Base-by-base conservation (phyloP, 2,888 invertebrate species). In the Prosopocoilus inquinatus region DNA sequence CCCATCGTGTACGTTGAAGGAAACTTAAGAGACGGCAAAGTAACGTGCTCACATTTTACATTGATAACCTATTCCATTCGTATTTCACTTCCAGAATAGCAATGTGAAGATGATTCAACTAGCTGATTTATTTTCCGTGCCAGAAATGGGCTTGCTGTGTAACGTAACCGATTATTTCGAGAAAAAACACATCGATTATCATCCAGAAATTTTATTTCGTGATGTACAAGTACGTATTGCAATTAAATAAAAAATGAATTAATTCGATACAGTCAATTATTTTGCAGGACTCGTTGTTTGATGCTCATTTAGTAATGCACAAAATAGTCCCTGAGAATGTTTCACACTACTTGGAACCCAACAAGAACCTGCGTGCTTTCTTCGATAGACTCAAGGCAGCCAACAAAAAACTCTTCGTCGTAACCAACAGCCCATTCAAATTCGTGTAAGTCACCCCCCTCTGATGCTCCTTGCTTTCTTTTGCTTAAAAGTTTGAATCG, bases 51-150 rank as follows among this genome's bases (percentile, higher is more conserved):
- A 45, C 34, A 9, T n/a, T 35, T n/a, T n/a, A 41, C 16, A 11
- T 12, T 9, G 13, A 2, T 41, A 41, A 13, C 16, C 36, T 51
- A 49, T 53, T 52, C 47, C 38, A 46, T 38, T 59, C 51, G 36
- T 55, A 44, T 34, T 48, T 44, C 2, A 53, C 48, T 74, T 75
- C 63, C 79, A 85, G 83, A 79, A 83, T 55, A 80, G 80, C 58
- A 78, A 82, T 64, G 80, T 85, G 1, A 87, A 87, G 77, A 95
- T 98, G 95, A 88, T 94, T 12, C 97, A 98, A 75, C 79, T 98
- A 66, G 95, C 96, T 3, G 98, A 98, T 80, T 78, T 97, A 51
- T 98, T 98, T 79, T 96, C 96, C 5, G 90, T 97, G 43, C 97
- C 98, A 28, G 96, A 97, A 82, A 95, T 96, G 89, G 89, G 92